Percentiles rank a stretch among this genome's conserved stretches.
These are phyloP conservation scores for Drosophila recens DNA, from an alignment of 2,888 invertebrate genomes.

Conservation along the genomic window DNA sequence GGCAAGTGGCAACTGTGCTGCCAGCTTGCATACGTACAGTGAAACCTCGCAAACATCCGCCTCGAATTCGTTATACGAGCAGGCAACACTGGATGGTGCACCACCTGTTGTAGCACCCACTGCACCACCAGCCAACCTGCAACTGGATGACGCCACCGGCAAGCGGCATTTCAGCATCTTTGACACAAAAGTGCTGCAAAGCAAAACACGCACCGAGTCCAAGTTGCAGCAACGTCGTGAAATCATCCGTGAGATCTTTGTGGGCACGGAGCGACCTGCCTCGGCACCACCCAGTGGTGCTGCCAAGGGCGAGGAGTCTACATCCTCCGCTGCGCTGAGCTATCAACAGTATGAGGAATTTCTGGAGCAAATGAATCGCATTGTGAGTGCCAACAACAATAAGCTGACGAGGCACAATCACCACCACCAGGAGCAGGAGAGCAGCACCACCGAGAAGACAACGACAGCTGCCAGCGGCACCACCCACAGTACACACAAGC, in stretches of 20 bases:
- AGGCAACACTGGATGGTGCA: constrained; percentile 61
- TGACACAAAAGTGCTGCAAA: constrained; percentile 90
- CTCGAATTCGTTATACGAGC: constrained; percentile 74
- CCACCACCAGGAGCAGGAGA: background rate
- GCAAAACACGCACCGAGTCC: constrained; percentile 91
- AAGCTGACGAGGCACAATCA: constrained; percentile 49
- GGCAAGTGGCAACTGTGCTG: constrained; percentile 25
- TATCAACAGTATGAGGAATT: constrained; percentile 84
- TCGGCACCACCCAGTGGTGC: constrained; percentile 89
- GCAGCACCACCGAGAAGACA: background rate
- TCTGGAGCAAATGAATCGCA: constrained; percentile 82
- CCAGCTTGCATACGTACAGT: constrained; percentile 63
- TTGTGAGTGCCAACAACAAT: constrained; percentile 76
- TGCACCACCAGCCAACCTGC: background rate
- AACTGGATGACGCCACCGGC: constrained; percentile 39
- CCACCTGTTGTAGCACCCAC: constrained; percentile 15
- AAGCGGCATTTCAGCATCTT: constrained; percentile 86
- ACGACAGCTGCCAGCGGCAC: background rate
- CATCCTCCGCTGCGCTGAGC: constrained; percentile 59
- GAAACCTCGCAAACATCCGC: constrained; percentile 81
- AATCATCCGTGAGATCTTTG: constrained; percentile 93
- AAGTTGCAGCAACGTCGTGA: constrained; percentile 90
- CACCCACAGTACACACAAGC: constrained; percentile 61
- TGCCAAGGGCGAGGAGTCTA: constrained; percentile 4
- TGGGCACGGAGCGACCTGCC: constrained; percentile 90